Evolutionary conservation across 2,113 vertebrate species (phyloP), one percentile per base, ranked within the genome.

Genomic region (Nothocercus nigrocapillus): DNA sequence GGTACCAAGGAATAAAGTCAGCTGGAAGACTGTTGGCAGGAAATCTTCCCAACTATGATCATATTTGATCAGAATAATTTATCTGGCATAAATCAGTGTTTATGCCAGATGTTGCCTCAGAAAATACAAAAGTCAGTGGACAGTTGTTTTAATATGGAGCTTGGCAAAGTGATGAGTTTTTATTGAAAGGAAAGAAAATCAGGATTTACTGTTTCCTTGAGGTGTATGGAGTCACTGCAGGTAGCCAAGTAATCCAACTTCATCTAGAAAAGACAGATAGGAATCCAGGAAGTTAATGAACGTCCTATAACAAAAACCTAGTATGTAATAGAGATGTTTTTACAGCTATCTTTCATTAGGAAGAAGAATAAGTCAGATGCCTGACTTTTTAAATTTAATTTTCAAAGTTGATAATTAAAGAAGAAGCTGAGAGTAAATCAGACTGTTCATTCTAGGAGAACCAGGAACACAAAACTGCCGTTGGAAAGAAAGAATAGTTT

Each of bases 51-150:
- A 94, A 95, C 44, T 82, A 72, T 84, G 90, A 90, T 93, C 77
- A 45, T 89, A 79, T 87, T 96, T 95, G 85, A 88, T 49, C 49
- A 49, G 49, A 49, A 10, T 24, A 21, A 49, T 49, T 49, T 49
- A 11, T 49, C 49, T 49, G 49, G 49, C 49, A 49, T 49, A 49
- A 72, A 88, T 96, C 79, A 93, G 49, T 80, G 91, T 92, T 95
- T 79, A 62, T 83, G 85, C 89, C 96, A 98, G 97, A 97, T 96
- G 91, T 88, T 94, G 86, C 42, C 63, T 90, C 77, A 79, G 80
- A 94, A 95, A 73, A 94, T 82, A 94, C 1, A 38, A 51, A 93
- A 96, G 17, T 84, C 77, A 90, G 59, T 67, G 89, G 77, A 36
- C 67, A 66, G 78, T 58, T 49, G 74, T 94, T 96, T 90, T 90